These are phyloP conservation scores for Anaspis maculata DNA, from an alignment of 2,888 invertebrate genomes.

Conservation along the genomic window DNA sequence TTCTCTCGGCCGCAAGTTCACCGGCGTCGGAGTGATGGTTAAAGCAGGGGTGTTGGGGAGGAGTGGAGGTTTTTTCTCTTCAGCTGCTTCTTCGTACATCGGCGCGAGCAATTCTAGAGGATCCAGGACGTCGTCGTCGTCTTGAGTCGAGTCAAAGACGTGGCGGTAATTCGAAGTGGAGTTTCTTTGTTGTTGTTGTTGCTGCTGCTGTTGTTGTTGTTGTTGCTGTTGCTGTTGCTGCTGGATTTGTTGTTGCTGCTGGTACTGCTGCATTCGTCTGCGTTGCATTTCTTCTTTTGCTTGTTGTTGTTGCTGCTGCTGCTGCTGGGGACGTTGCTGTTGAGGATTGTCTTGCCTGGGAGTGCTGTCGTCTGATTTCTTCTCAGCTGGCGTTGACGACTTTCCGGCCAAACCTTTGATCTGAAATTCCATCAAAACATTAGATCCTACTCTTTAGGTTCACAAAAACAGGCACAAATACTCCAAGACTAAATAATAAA, in stretches of 20 bases:
- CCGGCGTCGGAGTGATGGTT: too few relatives aligned
- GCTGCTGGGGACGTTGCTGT: constrained; percentile 6
- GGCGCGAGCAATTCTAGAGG: constrained; percentile 35
- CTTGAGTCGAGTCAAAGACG: constrained; percentile 4
- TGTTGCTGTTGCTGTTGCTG: too few relatives aligned
- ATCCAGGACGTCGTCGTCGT: constrained; percentile 22
- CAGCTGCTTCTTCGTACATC: constrained; percentile 31
- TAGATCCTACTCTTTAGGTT: not conserved
- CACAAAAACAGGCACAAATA: not conserved
- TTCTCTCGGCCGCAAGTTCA: too few relatives aligned
- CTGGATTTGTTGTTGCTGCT: constrained; percentile 5
- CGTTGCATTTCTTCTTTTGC: not conserved
- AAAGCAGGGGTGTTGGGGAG: too few relatives aligned
- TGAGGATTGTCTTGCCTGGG: not conserved
- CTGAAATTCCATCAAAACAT: constrained; percentile 19
- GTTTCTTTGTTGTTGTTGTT: not conserved
- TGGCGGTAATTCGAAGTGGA: not conserved
- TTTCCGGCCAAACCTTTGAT: constrained; percentile 36
- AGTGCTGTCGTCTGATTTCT: constrained; percentile 4
- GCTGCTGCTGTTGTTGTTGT: constrained; percentile 9
- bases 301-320: not conserved
- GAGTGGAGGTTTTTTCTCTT: constrained; percentile 20
- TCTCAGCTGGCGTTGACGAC: constrained; percentile 14
- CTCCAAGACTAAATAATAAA: too few relatives aligned
- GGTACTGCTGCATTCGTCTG: constrained; percentile 2